Conservation (phyloP, 2,113 vertebrate genomes). For the Nerophis lumbriciformis region DNA sequence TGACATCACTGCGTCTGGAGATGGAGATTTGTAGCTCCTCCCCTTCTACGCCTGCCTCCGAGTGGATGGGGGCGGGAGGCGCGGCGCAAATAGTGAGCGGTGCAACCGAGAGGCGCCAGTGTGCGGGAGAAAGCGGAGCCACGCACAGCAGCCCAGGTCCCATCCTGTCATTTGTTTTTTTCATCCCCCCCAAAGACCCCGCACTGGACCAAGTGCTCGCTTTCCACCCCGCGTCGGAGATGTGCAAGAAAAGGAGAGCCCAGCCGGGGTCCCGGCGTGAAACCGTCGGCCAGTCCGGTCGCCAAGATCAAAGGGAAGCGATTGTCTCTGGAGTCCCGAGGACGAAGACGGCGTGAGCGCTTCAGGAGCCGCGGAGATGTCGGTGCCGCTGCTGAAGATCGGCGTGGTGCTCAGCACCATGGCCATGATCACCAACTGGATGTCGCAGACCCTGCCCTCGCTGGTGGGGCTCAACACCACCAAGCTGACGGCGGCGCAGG, state of each 20-base stretch:
- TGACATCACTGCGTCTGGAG: slow-evolving; percentile 76
- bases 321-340: slow-evolving; percentile 72
- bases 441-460: slow-evolving; percentile 97
- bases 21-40: slow-evolving; percentile 50
- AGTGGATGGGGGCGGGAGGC: slow-evolving; percentile 49
- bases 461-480: slow-evolving; percentile 95
- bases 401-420: slow-evolving; percentile 98
- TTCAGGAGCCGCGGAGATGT: slow-evolving; percentile 73
- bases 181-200: not conserved
- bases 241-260: slow-evolving; percentile 61
- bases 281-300: slow-evolving; percentile 58
- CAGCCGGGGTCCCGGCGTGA: slow-evolving; percentile 60
- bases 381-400: slow-evolving; percentile 94
- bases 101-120: slow-evolving; percentile 45
- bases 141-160: slow-evolving; percentile 11
- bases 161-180: not conserved
- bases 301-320: slow-evolving; percentile 56
- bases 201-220: slow-evolving; percentile 15
- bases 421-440: slow-evolving; percentile 99
- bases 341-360: slow-evolving; percentile 75
- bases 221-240: slow-evolving; percentile 35
- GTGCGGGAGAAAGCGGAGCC: slow-evolving; percentile 50
- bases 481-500: slow-evolving; percentile 84
- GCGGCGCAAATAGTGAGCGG: slow-evolving; percentile 61
- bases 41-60: slow-evolving; percentile 50